Evolutionary conservation across 2,888 invertebrate species (phyloP), one percentile per base, ranked within the genome.

Genomic region (Zygothrica quintamaculata): DNA sequence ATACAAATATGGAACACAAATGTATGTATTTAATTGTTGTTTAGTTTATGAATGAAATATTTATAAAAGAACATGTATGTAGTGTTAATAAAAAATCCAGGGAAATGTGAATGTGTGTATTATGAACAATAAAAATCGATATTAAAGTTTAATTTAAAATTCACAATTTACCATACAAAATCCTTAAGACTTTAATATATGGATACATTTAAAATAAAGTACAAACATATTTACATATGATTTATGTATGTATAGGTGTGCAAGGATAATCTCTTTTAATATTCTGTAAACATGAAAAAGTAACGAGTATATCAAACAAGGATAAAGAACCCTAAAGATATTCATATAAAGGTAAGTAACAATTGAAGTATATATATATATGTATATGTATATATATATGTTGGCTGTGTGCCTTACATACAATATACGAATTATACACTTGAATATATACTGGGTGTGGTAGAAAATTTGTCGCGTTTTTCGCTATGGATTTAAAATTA

Each of bases 101-200:
- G 53, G 39, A 68, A 47, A 68, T 52, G 47, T 18, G 40, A 44
- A 37, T n/a, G 1, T 43, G 22, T 9, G n/a, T 51, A 33, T n/a
- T 37, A 3, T 37, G 34, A 37, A 39, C 18, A 66, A 33, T 22
- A 51, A 75, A 74, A 74, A 74, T 74, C 74, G 61, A 74, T 74
- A 74, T 9, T 57, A 59, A 50, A 60, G 57, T 34, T 59, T 62
- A 56, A 47, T 65, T 56, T 58, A 53, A 43, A 65, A 44, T 51
- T 33, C 48, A 33, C 22, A 34, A n/a, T 15, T 34, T 13, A 57
- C 11, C 39, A 53, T 22, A 22, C 18, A 22, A 22, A 22, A 22
- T 22, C 5, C 2, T 22, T 3, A 22, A 22, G 18, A 22, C 5
- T 22, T 22, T 22, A 2, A 5, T 22, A 22, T 22, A 5, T 22